Evolutionary conservation across 2,797 vertebrate genomes (phyloP).

Genomic region (Labeo calbasu): DNA sequence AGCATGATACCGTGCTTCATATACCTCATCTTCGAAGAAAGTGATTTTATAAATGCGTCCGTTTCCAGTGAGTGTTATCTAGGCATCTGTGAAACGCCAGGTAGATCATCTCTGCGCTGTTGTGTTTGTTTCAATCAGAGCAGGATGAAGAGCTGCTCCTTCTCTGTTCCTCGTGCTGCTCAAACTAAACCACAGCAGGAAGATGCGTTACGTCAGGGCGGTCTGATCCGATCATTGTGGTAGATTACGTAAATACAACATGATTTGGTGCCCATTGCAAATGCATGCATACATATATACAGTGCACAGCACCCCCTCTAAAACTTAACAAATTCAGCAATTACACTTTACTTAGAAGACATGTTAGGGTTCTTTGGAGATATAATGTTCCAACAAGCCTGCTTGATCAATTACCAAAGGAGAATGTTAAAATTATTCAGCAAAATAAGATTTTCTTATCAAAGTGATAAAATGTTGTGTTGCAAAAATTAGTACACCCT

Average conservation of each 20-base stretch:
- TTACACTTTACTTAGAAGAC: too few relatives aligned
- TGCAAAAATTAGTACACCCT: too few relatives aligned
- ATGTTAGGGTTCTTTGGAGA: too few relatives aligned
- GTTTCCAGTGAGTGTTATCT: not conserved
- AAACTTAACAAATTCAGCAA: too few relatives aligned
- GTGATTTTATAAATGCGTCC: not conserved
- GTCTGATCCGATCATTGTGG: not conserved
- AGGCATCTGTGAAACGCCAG: slow-evolving; percentile 12
- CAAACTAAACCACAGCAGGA: slow-evolving; percentile 12
- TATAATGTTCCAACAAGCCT: too few relatives aligned
- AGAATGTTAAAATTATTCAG: too few relatives aligned
- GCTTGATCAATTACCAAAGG: too few relatives aligned
- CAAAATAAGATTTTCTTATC: too few relatives aligned
- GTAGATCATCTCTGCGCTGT: not conserved
- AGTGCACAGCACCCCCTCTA: too few relatives aligned
- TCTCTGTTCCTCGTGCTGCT: too few relatives aligned
- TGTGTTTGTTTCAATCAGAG: slow-evolving; percentile 12
- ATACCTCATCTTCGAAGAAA: not conserved
- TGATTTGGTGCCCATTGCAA: not conserved
- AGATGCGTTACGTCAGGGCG: not conserved
- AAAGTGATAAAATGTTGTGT: too few relatives aligned
- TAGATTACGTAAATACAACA: not conserved
- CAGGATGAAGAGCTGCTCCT: slow-evolving; percentile 5
- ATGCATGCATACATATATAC: too few relatives aligned
- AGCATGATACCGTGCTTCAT: not conserved